These are phyloP conservation scores for Caenorhabditis afra DNA, from an alignment of 2,888 invertebrate genomes.

Conservation along the genomic window DNA sequence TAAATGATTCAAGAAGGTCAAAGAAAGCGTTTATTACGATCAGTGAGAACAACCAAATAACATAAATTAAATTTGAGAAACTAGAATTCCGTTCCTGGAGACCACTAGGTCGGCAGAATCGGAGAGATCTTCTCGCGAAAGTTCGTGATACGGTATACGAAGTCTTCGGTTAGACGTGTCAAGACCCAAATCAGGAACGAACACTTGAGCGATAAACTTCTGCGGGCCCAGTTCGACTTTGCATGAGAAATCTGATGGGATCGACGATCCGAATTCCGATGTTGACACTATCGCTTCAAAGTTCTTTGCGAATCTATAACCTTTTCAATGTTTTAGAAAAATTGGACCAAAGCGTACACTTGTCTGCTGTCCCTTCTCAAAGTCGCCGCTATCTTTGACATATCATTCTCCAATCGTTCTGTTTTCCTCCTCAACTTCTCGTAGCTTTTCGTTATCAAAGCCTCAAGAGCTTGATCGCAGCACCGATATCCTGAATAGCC, in stretches of 20 bases:
- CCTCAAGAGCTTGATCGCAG: constrained; percentile 65
- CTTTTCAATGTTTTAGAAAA: background rate
- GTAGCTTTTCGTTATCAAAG: constrained; percentile 64
- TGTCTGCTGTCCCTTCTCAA: constrained; percentile 61
- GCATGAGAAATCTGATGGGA: constrained; percentile 66
- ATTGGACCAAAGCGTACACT: constrained; percentile 47
- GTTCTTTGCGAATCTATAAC: constrained; percentile 63
- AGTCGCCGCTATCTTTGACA: constrained; percentile 51
- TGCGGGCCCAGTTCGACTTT: constrained; percentile 66
- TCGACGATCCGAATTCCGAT: constrained; percentile 65
- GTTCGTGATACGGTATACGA: constrained; percentile 55
- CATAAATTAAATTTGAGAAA: constrained; percentile 4
- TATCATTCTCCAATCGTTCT: constrained; percentile 22
- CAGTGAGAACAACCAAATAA: too few relatives aligned
- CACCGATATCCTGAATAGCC: constrained; percentile 47
- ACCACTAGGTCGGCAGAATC: constrained; percentile 51
- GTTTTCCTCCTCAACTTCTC: constrained; percentile 49
- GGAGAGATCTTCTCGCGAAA: constrained; percentile 49
- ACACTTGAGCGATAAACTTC: constrained; percentile 36
- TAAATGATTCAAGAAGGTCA: too few relatives aligned
- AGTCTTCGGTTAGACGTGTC: constrained; percentile 29
- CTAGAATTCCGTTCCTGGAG: constrained; percentile 55
- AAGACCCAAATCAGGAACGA: constrained; percentile 33
- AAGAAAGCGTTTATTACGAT: too few relatives aligned
- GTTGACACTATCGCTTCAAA: constrained; percentile 67